A percentile compares a stretch with the other conserved stretches of the same genome.
phyloP scores from a whole-genome alignment of 2,888 invertebrate genomes.

The Cataglyphis cursor region DNA sequence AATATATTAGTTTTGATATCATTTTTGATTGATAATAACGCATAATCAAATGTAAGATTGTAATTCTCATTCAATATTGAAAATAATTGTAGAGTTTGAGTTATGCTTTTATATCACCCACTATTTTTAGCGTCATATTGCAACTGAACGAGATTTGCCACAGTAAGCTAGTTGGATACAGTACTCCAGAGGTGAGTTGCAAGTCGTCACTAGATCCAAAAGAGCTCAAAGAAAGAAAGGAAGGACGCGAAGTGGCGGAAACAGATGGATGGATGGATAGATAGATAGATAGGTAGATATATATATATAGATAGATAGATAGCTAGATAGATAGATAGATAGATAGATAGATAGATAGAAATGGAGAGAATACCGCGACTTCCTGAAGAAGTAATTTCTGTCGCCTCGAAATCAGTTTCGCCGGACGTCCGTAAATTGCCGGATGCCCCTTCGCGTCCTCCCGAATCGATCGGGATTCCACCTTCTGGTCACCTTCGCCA shows the following conservation, averaged over 20 bases:
- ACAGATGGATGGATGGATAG: background rate
- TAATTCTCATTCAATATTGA: slow-evolving; percentile 14
- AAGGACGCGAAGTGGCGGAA: background rate
- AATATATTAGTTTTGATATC: background rate
- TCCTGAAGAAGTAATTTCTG: slow-evolving; percentile 78
- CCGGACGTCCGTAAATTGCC: slow-evolving; percentile 80
- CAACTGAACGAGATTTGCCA: slow-evolving; percentile 43
- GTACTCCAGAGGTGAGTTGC: slow-evolving; percentile 55
- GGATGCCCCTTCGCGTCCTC: slow-evolving; percentile 68
- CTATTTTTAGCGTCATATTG: slow-evolving; percentile 7
- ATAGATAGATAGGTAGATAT: background rate
- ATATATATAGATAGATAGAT: background rate
- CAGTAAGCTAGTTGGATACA: slow-evolving; percentile 20
- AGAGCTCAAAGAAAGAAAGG: slow-evolving; percentile 25
- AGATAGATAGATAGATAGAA: background rate
- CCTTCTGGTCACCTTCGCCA: slow-evolving; percentile 51
- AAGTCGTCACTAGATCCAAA: slow-evolving; percentile 16
- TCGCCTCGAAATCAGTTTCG: slow-evolving; percentile 80
- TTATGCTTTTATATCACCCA: background rate
- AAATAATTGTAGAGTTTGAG: slow-evolving; percentile 29
- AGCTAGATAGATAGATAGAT: background rate
- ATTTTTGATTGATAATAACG: background rate
- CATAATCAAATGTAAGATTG: background rate
- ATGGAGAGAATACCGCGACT: slow-evolving; percentile 58
- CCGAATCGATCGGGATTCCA: slow-evolving; percentile 57